These are phyloP conservation scores for Pangasius macronema DNA, from an alignment of 2,797 vertebrate genomes.

Conservation along the genomic window DNA sequence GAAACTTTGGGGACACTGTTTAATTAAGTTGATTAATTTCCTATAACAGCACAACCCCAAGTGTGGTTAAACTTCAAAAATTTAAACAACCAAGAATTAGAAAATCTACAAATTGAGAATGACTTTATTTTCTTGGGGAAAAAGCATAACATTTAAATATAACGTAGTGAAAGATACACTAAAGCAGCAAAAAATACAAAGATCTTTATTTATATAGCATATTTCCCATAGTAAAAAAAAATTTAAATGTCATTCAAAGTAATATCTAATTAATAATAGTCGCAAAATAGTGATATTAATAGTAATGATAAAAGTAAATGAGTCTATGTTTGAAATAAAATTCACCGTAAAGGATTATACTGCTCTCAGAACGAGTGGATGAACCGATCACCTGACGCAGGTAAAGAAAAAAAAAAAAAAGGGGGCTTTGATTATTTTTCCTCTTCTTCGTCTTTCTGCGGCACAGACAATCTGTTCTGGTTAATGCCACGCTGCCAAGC, in stretches of 20 bases:
- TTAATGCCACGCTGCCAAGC: slow-evolving; percentile 49
- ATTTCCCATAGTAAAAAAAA: neutral
- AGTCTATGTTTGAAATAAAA: neutral
- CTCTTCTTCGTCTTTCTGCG: slow-evolving; percentile 43
- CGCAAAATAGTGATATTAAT: neutral
- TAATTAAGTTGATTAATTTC: neutral
- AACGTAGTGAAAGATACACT: neutral
- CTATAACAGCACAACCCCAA: neutral
- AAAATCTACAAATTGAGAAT: neutral
- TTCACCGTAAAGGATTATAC: neutral
- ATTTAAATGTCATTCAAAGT: neutral
- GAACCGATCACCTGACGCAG: neutral
- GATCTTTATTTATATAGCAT: neutral
- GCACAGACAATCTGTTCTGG: slow-evolving; percentile 37
- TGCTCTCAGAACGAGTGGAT: neutral
- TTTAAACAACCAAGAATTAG: neutral
- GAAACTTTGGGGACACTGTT: neutral
- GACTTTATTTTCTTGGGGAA: neutral
- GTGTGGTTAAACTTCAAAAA: neutral
- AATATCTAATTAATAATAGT: neutral
- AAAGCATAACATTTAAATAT: neutral
- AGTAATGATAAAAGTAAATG: neutral
- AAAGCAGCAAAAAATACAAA: neutral
- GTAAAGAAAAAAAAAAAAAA: neutral
- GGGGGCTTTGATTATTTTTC: slow-evolving; percentile 11